Base-by-base conservation (phyloP, 2,113 vertebrate genomes). In the Petrocephalus microphthalmus region DNA sequence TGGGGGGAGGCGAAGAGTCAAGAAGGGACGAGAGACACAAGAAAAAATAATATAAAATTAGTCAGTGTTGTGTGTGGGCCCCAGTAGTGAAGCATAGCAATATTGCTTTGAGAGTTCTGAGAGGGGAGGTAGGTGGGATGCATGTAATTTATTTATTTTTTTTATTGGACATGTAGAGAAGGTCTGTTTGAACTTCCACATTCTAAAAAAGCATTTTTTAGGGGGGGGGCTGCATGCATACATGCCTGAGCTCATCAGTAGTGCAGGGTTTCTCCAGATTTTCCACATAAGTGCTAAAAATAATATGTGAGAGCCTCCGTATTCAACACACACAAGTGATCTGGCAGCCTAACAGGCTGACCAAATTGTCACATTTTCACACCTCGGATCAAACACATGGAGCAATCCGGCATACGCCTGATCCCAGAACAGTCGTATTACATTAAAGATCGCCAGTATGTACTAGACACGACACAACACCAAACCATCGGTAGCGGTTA, bases 1-100 rank as follows among this genome's bases (percentile, higher is more conserved):
- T 1, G 57, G 20, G 56, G 37, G 49, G 5, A 5, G 7, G 57
- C 2, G 2, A 53, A 29, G 56, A 13, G 33, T 42, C 13, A 11
- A 3, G 29, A 29, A 20, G 52, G 84, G 52, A 52, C 29, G 81
- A 64, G 33, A 60, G 54, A 42, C 17, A 3, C 29, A 42, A 11
- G 37, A 45, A 19, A 15, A 42, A 45, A 45, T 53, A 49, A 51
- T 29, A 83, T 47, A 42, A 83, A 47, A 83, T 49, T 83, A 49
- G 81, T 83, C 81, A 83, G 33, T 85, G 22, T n/a, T 85, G 49
- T 85, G 84, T 20, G 84, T 85, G 84, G 84, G 84, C 17, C 52
- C 22, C 52, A 33, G 6, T 25, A 37, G 84, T 29, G 15, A 52
- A 54, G 84, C n/a, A 7, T 37, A 19, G 5, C 49, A 29, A 33